These are phyloP conservation scores for Blastobasis lacticolella DNA, from an alignment of 2,888 invertebrate genomes.

Conservation along the genomic window DNA sequence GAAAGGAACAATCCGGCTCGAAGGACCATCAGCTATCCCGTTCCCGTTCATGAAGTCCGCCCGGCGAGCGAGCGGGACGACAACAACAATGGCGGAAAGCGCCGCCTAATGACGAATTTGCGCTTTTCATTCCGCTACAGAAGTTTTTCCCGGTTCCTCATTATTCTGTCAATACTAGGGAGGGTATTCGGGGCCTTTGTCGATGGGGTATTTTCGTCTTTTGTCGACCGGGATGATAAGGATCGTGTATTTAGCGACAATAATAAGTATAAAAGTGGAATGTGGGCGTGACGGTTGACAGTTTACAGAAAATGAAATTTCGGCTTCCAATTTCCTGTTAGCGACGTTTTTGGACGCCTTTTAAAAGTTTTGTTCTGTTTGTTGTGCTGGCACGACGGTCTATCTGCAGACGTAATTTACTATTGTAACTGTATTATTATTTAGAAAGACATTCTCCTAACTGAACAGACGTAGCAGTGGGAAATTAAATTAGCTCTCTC, in stretches of 20 bases:
- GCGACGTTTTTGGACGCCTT: not conserved
- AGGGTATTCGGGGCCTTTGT: conserved; percentile 11
- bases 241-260: conserved; percentile 52
- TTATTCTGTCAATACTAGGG: conserved; percentile 69
- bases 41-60: conserved; percentile 24
- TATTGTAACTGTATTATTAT: no score
- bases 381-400: no score
- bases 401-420: no score
- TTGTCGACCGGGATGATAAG: conserved; percentile 58
- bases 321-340: conserved; percentile 10
- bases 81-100: conserved; percentile 68
- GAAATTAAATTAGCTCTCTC: no score
- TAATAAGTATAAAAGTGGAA: conserved; percentile 40
- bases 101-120: conserved; percentile 75
- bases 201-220: conserved; percentile 49
- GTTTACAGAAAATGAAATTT: conserved; percentile 22
- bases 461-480: no score
- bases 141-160: conserved; percentile 73
- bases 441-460: no score
- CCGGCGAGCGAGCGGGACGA: conserved; percentile 43
- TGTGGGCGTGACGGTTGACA: conserved; percentile 19
- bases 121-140: conserved; percentile 75
- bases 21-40: conserved; percentile 56
- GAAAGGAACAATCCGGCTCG: conserved; percentile 73
- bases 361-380: no score